Percentiles rank a stretch among this genome's conserved stretches.
These are phyloP conservation scores for Sphaeramia orbicularis DNA, from an alignment of 2,797 vertebrate genomes.

Conservation along the genomic window DNA sequence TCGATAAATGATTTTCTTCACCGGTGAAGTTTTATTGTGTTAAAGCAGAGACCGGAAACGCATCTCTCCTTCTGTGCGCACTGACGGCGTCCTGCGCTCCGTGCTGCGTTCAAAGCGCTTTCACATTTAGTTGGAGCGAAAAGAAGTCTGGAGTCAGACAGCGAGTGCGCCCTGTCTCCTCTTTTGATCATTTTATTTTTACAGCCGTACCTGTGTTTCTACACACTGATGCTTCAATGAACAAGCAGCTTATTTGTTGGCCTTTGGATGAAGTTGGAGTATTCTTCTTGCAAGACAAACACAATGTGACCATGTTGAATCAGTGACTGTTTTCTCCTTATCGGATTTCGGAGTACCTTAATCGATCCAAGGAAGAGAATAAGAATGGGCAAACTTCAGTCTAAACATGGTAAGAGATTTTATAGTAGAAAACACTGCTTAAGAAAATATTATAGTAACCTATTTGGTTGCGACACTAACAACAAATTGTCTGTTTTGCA, in stretches of 20 bases:
- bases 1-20: no score
- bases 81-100: slow-evolving; percentile 22
- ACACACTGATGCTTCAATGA: slow-evolving; percentile 52
- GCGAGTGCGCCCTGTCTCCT: slow-evolving; percentile 9
- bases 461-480: slow-evolving; percentile 40
- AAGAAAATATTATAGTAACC: background rate
- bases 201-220: background rate
- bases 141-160: slow-evolving; percentile 27
- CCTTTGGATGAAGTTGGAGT: slow-evolving; percentile 72
- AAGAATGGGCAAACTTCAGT: slow-evolving; percentile 89
- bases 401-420: slow-evolving; percentile 86
- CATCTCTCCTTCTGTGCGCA: fast-evolving
- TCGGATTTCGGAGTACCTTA: slow-evolving; percentile 70
- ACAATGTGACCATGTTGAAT: slow-evolving; percentile 79
- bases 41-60: slow-evolving; percentile 33
- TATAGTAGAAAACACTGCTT: background rate
- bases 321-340: slow-evolving; percentile 56
- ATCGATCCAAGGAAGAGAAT: slow-evolving; percentile 60
- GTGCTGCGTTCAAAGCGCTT: slow-evolving; percentile 29
- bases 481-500: slow-evolving; percentile 42
- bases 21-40: slow-evolving; percentile 43
- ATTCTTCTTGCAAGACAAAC: slow-evolving; percentile 59
- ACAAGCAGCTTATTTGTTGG: slow-evolving; percentile 16
- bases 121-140: slow-evolving; percentile 46
- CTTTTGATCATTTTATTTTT: background rate